Base-by-base conservation (phyloP, 64 coral and sea anemone species). In the Dendronephthya gigantea region DNA sequence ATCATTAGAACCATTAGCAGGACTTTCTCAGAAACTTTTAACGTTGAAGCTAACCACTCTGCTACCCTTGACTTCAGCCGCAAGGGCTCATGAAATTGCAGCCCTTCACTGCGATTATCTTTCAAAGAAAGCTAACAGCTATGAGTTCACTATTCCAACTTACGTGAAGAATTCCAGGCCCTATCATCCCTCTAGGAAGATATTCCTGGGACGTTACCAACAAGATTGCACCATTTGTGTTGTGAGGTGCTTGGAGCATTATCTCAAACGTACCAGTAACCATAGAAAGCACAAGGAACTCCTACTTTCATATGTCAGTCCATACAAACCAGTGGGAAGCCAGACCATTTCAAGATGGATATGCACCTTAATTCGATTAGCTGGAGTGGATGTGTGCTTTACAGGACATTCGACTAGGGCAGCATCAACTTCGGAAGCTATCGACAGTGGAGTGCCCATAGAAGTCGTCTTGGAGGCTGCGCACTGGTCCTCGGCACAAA, bases 321-420 rank as follows among this genome's bases (percentile, higher is more conserved):
- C 69, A 31, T 76, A 76, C 16, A 76, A 27, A 76, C 29, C 69
- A 2, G 16, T 34, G 9, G 28, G 29, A 34, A 76, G 69, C 31
- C 69, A 76, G 17, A 76, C 69, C 29, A 37, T 76, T 3, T 76
- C 69, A 76, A 76, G 69, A 37, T 76, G 69, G 69, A 34, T 76
- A 5, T 76, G 69, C n/a, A 76, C 31, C 2, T 13, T 37, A 31
- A 31, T 76, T 13, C 69, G 25, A 16, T 37, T 8, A 16, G 69
- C 69, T 8, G 69, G 69, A 5, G 69, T 76, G 69, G 69, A 76
- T 76, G 28, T 34, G 3, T 3, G 19, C 29, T 66, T 6, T 66
- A 66, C 19, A 66, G 58, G 58, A 66, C 58, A 66, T 17, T 66
- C 2, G 2, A 66, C 58, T 66, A 66, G 50, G 17, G 50, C 50